These are phyloP conservation scores for Archips crataeganus DNA, from an alignment of 2,888 invertebrate genomes.

Conservation along the genomic window DNA sequence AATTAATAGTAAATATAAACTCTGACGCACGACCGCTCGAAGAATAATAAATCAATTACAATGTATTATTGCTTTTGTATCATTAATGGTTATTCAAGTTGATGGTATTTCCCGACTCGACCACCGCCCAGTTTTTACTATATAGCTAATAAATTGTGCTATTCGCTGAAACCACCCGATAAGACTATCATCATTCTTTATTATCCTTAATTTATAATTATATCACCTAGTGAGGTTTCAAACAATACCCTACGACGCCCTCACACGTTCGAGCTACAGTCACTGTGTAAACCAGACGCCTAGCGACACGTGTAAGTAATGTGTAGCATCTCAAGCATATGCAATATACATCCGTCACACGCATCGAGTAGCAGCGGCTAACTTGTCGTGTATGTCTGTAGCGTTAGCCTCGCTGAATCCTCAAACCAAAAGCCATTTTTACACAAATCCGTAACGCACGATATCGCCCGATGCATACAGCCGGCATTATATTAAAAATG, in stretches of 20 bases:
- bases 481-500: slow-evolving; percentile 27
- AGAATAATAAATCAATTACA: slow-evolving; percentile 44
- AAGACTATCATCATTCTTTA: slow-evolving; percentile 64
- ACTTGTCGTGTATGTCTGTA: background rate
- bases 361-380: background rate
- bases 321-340: background rate
- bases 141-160: slow-evolving; percentile 83
- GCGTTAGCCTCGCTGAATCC: slow-evolving; percentile 40
- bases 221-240: slow-evolving; percentile 84
- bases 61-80: slow-evolving; percentile 58
- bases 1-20: slow-evolving; percentile 43
- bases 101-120: slow-evolving; percentile 52
- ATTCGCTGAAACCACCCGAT: slow-evolving; percentile 68
- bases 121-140: slow-evolving; percentile 61
- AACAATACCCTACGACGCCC: slow-evolving; percentile 75
- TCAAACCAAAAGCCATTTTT: slow-evolving; percentile 40
- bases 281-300: background rate
- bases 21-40: slow-evolving; percentile 33
- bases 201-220: slow-evolving; percentile 69
- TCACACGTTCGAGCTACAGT: slow-evolving; percentile 61
- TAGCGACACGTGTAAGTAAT: background rate
- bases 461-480: slow-evolving; percentile 27
- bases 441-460: slow-evolving; percentile 31
- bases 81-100: slow-evolving; percentile 61
- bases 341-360: background rate